Percentiles rank a stretch among this genome's conserved stretches.
phyloP scores from a whole-genome alignment of 1,140 invertebrate species.

The Eriocheir sinensis region DNA sequence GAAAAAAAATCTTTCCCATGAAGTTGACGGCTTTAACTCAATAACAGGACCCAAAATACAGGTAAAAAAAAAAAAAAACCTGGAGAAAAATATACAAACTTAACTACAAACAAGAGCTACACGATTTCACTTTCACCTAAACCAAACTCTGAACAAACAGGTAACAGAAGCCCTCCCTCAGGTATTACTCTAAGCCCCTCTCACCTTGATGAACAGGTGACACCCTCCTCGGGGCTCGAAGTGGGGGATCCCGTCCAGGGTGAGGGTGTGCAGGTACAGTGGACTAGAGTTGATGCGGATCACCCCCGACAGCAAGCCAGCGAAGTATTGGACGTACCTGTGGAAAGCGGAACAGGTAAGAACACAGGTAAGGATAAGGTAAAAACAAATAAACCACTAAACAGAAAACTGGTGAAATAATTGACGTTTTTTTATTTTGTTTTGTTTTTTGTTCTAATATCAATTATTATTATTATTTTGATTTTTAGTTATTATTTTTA shows the following conservation, averaged over 20 bases:
- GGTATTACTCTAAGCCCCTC: no score
- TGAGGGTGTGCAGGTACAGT: slow-evolving; percentile 92
- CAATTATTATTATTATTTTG: slow-evolving; percentile 7
- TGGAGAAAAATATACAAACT: background rate
- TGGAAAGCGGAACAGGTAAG: background rate
- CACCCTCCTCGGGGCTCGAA: slow-evolving; percentile 89
- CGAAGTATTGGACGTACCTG: slow-evolving; percentile 95
- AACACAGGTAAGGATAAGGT: background rate
- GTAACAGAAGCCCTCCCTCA: background rate
- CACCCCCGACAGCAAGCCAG: slow-evolving; percentile 92
- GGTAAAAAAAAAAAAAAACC: background rate
- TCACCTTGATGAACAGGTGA: slow-evolving; percentile 90
- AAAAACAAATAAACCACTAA: no score
- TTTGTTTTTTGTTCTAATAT: no score
- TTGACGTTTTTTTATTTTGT: no score
- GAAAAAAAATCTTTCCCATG: no score
- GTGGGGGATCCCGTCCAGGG: slow-evolving; percentile 91
- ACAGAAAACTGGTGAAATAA: no score
- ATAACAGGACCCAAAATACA: background rate
- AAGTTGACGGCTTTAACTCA: no score
- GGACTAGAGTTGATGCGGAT: slow-evolving; percentile 93
- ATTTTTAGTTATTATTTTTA: background rate
- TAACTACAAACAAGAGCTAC: background rate
- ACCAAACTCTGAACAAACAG: background rate
- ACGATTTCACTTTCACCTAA: background rate